Conservation (phyloP, 2,113 vertebrate genomes). For the Cettia cetti region DNA sequence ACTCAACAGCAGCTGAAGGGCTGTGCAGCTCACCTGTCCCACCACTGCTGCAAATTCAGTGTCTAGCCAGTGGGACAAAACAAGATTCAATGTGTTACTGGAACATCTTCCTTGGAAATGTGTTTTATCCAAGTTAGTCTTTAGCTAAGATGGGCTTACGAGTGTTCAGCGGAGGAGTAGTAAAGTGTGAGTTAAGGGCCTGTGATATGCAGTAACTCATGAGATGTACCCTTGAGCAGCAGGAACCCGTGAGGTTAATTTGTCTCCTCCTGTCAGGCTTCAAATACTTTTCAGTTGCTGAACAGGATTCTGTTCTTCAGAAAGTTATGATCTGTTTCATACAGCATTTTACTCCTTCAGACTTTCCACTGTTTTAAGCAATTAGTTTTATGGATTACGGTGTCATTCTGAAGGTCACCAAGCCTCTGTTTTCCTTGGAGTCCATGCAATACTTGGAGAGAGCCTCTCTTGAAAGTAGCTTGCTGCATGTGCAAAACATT, state of each 20-base stretch:
- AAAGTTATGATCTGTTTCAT: not conserved
- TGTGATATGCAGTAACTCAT: not conserved
- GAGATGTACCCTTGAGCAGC: not conserved
- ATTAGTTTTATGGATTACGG: not conserved
- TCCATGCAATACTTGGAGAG: rapidly evolving
- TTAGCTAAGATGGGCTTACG: not conserved
- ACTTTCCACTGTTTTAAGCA: not conserved
- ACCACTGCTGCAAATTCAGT: not conserved
- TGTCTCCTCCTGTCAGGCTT: not conserved
- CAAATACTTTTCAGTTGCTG: not conserved
- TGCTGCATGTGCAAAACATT: not conserved
- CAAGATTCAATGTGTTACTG: not conserved
- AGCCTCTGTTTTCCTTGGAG: not conserved
- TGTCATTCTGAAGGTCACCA: not conserved
- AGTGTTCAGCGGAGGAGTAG: not conserved
- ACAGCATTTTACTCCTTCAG: not conserved
- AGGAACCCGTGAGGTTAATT: not conserved
- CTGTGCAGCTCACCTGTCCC: rapidly evolving
- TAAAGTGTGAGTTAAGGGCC: not conserved
- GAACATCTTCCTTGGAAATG: not conserved
- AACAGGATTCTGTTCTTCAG: not conserved
- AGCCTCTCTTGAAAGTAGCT: not conserved
- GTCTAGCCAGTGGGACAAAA: not conserved
- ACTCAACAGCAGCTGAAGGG: not conserved
- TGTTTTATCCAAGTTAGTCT: not conserved